A percentile compares a stretch with the other conserved stretches of the same genome.
phyloP scores from a whole-genome alignment of 23 tunicate species.

The Corella eumyota region DNA sequence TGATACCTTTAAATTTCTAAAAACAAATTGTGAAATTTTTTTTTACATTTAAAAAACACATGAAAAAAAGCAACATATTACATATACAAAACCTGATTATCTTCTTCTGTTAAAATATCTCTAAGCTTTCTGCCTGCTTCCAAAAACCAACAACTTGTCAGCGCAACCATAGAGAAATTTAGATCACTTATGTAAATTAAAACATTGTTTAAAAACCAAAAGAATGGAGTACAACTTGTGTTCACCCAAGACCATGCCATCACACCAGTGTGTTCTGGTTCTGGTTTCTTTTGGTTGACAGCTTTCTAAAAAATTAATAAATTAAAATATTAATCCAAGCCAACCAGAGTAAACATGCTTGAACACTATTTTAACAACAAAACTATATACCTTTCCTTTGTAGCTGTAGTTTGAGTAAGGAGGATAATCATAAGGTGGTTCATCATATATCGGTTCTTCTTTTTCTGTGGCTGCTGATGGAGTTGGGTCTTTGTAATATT shows the following conservation, averaged over 20 bases:
- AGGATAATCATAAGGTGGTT: background rate
- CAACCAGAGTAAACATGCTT: too few species aligned
- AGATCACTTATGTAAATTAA: constrained; percentile 66
- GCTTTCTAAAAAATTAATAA: background rate
- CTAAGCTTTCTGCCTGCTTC: constrained; percentile 36
- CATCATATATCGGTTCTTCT: constrained; percentile 1
- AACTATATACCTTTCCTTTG: too few species aligned
- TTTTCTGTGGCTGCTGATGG: too few species aligned
- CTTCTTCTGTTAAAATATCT: constrained; percentile 11
- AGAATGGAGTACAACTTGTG: constrained; percentile 37
- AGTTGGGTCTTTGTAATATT: too few species aligned
- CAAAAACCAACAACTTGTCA: constrained; percentile 59
- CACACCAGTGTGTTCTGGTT: constrained; percentile 7
- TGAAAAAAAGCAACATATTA: background rate
- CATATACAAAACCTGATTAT: background rate
- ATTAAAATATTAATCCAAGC: too few species aligned
- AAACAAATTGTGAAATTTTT: constrained; percentile 5
- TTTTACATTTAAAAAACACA: too few species aligned
- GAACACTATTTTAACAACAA: too few species aligned
- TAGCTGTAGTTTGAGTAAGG: too few species aligned
- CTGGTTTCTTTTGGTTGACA: background rate
- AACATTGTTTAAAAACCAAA: constrained; percentile 44
- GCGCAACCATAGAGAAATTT: constrained; percentile 60
- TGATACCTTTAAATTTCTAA: constrained; percentile 52
- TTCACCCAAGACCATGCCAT: constrained; percentile 16